Percentiles rank a stretch among this genome's conserved stretches.
These are phyloP conservation scores for Trissolcus basalis DNA, from an alignment of 1,140 invertebrate species.

Conservation along the genomic window DNA sequence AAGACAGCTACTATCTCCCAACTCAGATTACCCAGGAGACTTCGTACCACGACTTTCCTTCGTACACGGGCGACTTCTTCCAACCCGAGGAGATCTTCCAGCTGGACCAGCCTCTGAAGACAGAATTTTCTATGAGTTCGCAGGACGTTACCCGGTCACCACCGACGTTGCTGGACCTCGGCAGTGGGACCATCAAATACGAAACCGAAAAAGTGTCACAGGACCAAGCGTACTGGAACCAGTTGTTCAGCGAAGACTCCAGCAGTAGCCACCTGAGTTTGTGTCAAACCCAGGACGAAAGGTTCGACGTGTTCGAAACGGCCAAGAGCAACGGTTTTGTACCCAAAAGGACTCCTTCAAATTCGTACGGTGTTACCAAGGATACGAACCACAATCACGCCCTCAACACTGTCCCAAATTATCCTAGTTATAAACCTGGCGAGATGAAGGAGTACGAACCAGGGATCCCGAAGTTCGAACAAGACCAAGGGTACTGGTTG, in stretches of 20 bases:
- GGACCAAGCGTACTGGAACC: slow-evolving; percentile 70
- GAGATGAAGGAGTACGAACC: slow-evolving; percentile 42
- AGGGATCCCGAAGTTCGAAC: slow-evolving; percentile 39
- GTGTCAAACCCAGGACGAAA: slow-evolving; percentile 63
- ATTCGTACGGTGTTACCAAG: slow-evolving; percentile 55
- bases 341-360: slow-evolving; percentile 40
- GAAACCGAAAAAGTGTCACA: slow-evolving; percentile 66
- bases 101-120: slow-evolving; percentile 83
- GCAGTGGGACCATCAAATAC: slow-evolving; percentile 81
- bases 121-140: slow-evolving; percentile 76
- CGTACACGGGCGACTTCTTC: slow-evolving; percentile 82
- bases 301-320: slow-evolving; percentile 62
- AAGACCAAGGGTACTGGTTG: slow-evolving; percentile 50
- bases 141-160: slow-evolving; percentile 79
- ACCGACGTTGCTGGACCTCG: slow-evolving; percentile 82
- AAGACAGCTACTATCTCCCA: slow-evolving; percentile 66
- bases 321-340: slow-evolving; percentile 56
- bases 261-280: slow-evolving; percentile 75
- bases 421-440: slow-evolving; percentile 26
- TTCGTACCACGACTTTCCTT: slow-evolving; percentile 74
- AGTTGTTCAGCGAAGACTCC: slow-evolving; percentile 75
- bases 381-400: slow-evolving; percentile 60
- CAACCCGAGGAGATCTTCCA: slow-evolving; percentile 87
- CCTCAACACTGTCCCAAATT: slow-evolving; percentile 17
- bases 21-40: slow-evolving; percentile 68